A percentile compares a stretch with the other conserved stretches of the same genome.
phyloP scores from a whole-genome alignment of 2,113 vertebrate species.

The Larimichthys crocea region DNA sequence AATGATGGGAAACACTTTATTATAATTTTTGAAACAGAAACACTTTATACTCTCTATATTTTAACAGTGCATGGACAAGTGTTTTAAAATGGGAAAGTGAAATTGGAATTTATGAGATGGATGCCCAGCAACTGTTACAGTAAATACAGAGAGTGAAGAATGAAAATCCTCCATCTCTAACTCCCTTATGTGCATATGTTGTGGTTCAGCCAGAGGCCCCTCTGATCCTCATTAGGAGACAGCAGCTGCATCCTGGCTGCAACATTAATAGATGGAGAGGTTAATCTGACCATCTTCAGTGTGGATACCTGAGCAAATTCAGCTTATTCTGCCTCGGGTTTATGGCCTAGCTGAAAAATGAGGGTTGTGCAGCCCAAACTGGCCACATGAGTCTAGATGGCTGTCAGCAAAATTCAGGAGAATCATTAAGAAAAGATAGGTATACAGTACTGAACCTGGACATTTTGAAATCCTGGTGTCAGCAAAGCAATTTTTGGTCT shows the following conservation, averaged over 20 bases:
- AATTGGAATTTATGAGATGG: background rate
- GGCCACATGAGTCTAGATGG: background rate
- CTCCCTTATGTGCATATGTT: slow-evolving; percentile 5
- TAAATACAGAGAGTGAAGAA: background rate
- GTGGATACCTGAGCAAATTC: background rate
- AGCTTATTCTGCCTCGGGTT: slow-evolving; percentile 1
- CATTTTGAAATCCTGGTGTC: slow-evolving; percentile 3
- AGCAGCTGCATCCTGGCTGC: slow-evolving; percentile 38
- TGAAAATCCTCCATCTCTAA: slow-evolving; percentile 1
- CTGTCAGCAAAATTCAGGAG: slow-evolving; percentile 27
- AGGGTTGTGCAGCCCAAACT: background rate
- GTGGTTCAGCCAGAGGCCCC: slow-evolving; percentile 18
- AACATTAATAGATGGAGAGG: slow-evolving; percentile 9
- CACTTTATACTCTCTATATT: background rate
- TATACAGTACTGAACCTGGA: background rate
- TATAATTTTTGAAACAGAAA: background rate
- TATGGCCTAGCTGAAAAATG: background rate
- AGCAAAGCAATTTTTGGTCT: background rate
- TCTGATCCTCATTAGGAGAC: slow-evolving; percentile 50
- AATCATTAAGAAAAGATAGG: slow-evolving; percentile 12
- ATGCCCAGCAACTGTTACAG: background rate
- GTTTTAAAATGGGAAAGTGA: background rate
- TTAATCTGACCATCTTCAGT: slow-evolving; percentile 21
- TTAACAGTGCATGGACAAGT: background rate
- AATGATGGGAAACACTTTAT: accelerated